These are phyloP conservation scores for Nixonia krombeini DNA, from an alignment of 1,140 invertebrate species.

Conservation along the genomic window DNA sequence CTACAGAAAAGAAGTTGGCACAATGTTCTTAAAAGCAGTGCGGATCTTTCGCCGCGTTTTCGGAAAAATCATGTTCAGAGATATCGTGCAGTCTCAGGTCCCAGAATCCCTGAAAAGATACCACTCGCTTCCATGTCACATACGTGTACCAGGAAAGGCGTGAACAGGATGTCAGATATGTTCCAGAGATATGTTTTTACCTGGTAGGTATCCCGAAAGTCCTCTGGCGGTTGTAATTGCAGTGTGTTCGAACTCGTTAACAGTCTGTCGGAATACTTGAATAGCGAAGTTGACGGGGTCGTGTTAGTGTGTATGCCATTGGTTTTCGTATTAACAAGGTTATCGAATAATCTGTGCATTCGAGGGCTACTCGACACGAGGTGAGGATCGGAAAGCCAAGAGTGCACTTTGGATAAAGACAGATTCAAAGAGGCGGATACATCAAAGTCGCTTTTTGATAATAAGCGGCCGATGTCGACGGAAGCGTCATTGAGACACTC, in stretches of 20 bases:
- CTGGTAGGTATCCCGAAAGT: slow-evolving; percentile 8
- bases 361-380: slow-evolving; percentile 25
- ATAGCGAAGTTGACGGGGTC: background rate
- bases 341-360: slow-evolving; percentile 1
- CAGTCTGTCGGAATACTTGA: background rate
- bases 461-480: slow-evolving; percentile 8
- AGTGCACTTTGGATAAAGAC: slow-evolving; percentile 32
- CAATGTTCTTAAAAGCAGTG: too few species aligned
- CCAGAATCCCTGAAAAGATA: too few species aligned
- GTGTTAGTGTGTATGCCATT: background rate
- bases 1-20: too few species aligned
- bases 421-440: slow-evolving; percentile 22
- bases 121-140: too few species aligned
- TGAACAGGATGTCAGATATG: too few species aligned
- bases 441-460: slow-evolving; percentile 44
- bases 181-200: too few species aligned
- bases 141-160: too few species aligned
- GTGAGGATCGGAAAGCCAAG: slow-evolving; percentile 49
- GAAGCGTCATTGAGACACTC: slow-evolving; percentile 11
- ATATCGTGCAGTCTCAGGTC: too few species aligned
- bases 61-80: too few species aligned
- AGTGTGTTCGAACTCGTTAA: background rate
- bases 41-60: too few species aligned
- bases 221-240: slow-evolving; percentile 1
- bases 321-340: background rate